Evolutionary conservation across 1,140 invertebrate genomes (phyloP).

Genomic region (Camponotus floridanus): DNA sequence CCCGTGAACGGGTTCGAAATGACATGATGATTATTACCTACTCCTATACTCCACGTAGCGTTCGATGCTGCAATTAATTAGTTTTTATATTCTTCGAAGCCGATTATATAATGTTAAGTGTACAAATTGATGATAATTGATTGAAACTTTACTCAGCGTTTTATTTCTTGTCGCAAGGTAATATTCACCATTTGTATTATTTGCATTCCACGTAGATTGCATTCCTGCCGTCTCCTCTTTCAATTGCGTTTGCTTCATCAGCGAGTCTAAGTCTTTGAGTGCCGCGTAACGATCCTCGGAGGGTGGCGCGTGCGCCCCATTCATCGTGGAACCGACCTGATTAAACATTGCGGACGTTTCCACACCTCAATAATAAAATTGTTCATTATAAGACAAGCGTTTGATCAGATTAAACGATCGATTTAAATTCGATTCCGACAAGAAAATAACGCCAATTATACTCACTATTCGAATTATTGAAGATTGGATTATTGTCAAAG

Average conservation of each 20-base stretch:
- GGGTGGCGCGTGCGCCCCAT: constrained; percentile 84
- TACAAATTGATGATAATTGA: not conserved
- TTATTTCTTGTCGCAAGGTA: not conserved
- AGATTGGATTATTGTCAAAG: constrained; percentile 91
- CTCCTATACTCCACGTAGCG: constrained; percentile 78
- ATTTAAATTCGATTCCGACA: not conserved
- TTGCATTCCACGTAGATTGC: constrained; percentile 81
- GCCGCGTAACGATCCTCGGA: constrained; percentile 93
- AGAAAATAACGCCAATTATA: constrained; percentile 11
- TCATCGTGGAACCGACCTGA: constrained; percentile 66
- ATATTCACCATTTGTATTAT: constrained; percentile 80
- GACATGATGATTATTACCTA: constrained; percentile 80
- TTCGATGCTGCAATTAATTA: constrained; percentile 77
- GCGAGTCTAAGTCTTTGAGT: constrained; percentile 92
- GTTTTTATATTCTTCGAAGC: not conserved
- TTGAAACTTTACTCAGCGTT: not conserved
- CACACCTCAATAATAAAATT: constrained; percentile 71
- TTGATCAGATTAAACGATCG: not conserved
- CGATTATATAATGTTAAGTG: not conserved
- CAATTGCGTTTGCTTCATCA: constrained; percentile 87
- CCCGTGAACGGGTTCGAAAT: constrained; percentile 84
- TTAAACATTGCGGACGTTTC: constrained; percentile 80
- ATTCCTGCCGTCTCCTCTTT: constrained; percentile 80
- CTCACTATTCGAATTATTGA: constrained; percentile 87
- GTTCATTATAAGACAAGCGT: constrained; percentile 35